Conservation (phyloP, 2,113 vertebrate species). For the Limanda limanda region DNA sequence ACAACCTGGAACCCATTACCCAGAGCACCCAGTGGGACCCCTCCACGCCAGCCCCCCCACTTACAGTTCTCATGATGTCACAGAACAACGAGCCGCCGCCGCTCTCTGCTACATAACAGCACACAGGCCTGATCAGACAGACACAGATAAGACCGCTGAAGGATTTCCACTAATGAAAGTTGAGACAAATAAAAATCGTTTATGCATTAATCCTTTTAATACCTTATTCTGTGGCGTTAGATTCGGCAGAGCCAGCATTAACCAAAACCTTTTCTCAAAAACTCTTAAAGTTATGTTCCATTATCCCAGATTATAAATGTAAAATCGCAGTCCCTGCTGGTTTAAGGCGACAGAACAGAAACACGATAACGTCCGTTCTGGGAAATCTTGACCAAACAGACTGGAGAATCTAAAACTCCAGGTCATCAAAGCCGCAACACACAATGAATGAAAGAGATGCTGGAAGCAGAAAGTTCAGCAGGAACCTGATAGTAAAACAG, state of each 20-base stretch:
- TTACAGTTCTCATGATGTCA: slow-evolving; percentile 81
- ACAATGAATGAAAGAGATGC: slow-evolving; percentile 44
- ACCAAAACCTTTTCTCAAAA: too few species aligned
- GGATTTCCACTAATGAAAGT: slow-evolving; percentile 15
- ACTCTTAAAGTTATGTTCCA: not conserved
- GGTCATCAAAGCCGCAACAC: not conserved
- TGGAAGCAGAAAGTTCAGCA: not conserved
- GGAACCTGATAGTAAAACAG: slow-evolving; percentile 39
- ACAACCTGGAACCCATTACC: slow-evolving; percentile 80
- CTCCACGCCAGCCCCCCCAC: slow-evolving; percentile 43
- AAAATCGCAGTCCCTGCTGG: not conserved
- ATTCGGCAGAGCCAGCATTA: too few species aligned
- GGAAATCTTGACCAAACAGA: not conserved
- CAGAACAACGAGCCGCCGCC: slow-evolving; percentile 28
- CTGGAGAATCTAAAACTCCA: not conserved
- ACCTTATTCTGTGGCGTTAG: too few species aligned
- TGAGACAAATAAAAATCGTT: too few species aligned
- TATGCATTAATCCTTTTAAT: too few species aligned
- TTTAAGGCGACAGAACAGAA: not conserved
- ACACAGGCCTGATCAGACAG: slow-evolving; percentile 36
- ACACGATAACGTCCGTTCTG: not conserved
- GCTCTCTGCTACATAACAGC: slow-evolving; percentile 46
- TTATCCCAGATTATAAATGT: not conserved
- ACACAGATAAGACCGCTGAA: slow-evolving; percentile 60
- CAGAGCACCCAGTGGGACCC: slow-evolving; percentile 55